Evolutionary conservation across 2,888 invertebrate species (phyloP).

Genomic region (Marronus borbonicus): DNA sequence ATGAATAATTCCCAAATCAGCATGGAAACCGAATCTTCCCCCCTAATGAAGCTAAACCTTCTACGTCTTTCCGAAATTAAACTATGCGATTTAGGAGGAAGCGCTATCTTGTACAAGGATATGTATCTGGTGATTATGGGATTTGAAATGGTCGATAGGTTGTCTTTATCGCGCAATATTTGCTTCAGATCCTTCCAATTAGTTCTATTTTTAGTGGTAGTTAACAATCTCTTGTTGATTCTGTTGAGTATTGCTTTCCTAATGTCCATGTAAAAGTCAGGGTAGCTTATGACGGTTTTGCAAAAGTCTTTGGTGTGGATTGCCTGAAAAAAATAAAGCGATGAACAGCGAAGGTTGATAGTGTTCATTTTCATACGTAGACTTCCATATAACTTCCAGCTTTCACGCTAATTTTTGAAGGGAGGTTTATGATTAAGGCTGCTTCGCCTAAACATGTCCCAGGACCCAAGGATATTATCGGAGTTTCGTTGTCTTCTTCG

Average conservation of each 20-base stretch:
- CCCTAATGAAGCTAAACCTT: conserved; percentile 69
- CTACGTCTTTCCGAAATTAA: not conserved
- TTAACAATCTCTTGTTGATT: conserved; percentile 49
- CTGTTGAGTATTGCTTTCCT: conserved; percentile 53
- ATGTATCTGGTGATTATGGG: conserved; percentile 32
- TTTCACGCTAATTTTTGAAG: conserved; percentile 73
- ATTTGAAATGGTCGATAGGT: conserved; percentile 16
- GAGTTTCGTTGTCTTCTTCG: conserved; percentile 73
- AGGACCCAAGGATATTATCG: conserved; percentile 72
- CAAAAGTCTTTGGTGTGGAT: conserved; percentile 72
- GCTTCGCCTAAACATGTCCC: conserved; percentile 74
- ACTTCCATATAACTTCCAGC: conserved; percentile 73
- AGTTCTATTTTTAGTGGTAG: conserved; percentile 36
- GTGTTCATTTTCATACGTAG: conserved; percentile 50
- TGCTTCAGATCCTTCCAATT: conserved; percentile 46
- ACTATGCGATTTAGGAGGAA: not conserved
- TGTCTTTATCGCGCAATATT: conserved; percentile 12
- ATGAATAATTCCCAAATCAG: conserved; percentile 72
- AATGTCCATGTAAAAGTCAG: conserved; percentile 69
- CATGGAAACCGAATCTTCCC: conserved; percentile 70
- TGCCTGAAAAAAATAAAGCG: conserved; percentile 59
- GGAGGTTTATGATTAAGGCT: conserved; percentile 71
- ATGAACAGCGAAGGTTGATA: not conserved
- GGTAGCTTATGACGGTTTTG: conserved; percentile 72
- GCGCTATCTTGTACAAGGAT: conserved; percentile 37